Conservation (phyloP, 2,797 vertebrate species). For the Phataginus tetradactyla region DNA sequence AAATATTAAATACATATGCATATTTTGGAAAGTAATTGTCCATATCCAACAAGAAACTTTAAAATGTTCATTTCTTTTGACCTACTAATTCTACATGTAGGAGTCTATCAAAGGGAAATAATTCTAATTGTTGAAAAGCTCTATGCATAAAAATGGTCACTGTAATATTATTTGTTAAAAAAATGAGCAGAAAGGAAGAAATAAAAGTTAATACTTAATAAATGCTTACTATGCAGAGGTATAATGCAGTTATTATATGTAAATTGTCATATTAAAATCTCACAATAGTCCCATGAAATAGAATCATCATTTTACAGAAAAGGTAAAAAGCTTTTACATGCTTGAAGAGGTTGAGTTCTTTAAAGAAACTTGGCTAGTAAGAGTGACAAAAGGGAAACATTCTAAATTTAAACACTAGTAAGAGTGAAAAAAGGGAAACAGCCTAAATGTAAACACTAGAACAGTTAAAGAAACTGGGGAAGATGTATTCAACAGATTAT, state of each 20-base stretch:
- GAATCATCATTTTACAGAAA: not conserved
- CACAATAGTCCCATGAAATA: not conserved
- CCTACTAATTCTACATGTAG: not conserved
- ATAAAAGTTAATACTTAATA: not conserved
- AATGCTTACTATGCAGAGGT: not conserved
- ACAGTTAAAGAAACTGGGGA: not conserved
- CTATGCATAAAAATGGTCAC: not conserved
- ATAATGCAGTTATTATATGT: not conserved
- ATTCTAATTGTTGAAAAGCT: not conserved
- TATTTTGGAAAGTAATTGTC: not conserved
- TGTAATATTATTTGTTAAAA: not conserved
- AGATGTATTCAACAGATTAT: not conserved
- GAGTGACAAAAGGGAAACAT: not conserved
- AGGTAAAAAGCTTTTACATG: not conserved
- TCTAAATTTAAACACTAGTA: not conserved
- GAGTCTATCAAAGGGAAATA: not conserved
- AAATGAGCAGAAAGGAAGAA: not conserved
- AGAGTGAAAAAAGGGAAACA: not conserved
- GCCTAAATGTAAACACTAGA: not conserved
- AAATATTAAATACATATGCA: not conserved
- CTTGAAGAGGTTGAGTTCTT: not conserved
- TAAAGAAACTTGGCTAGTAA: not conserved
- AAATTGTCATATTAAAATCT: not conserved
- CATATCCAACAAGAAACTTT: not conserved
- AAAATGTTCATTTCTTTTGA: constrained; percentile 14